Base-by-base conservation (phyloP, 2,113 vertebrate species). In the Zapus hudsonius region DNA sequence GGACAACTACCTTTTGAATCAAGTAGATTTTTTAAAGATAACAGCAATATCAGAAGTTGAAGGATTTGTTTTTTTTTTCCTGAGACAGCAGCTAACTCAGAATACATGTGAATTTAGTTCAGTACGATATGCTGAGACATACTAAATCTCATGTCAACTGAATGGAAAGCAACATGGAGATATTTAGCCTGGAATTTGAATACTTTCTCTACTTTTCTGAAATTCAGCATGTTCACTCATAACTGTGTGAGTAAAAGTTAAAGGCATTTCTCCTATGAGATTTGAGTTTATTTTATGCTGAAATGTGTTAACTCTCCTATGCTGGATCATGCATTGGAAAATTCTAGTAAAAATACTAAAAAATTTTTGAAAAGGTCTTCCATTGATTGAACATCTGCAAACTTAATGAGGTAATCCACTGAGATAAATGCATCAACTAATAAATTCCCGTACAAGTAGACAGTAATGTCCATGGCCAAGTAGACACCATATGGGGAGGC, bases 351-450 rank as follows among this genome's bases (percentile, higher is more conserved):
- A 97, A 97, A 84, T 75, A 89, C 27, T 69, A 85, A 52, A 47
- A 76, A 47, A 95, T 95, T 59, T n/a, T 4, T 0, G 57, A 84
- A 87, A n/a, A 96, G 94, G 90, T 27, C 73, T 95, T 94, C 88
- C 70, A 94, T 33, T 94, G 89, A 97, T 59, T 93, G 87, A 97
- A 96, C 94, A 97, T 98, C 92, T 98, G 94, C 90, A 96, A 94
- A 91, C 44, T 96, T 96, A 97, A 97, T 95, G 91, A 98, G 91
- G 79, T 67, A 95, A 96, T 89, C 73, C 95, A 84, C 5, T 87
- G 95, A 96, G 90, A 97, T 93, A 97, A 97, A 97, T 36, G 63
- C 64, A 96, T 93, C 92, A 96, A 97, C 89, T 97, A 96, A 96
- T 93, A 96, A 96, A 96, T 96, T 91, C 91, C 44, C 76, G 90